phyloP scores from a whole-genome alignment of 2,797 vertebrate species.

The Clarias fuscus region DNA sequence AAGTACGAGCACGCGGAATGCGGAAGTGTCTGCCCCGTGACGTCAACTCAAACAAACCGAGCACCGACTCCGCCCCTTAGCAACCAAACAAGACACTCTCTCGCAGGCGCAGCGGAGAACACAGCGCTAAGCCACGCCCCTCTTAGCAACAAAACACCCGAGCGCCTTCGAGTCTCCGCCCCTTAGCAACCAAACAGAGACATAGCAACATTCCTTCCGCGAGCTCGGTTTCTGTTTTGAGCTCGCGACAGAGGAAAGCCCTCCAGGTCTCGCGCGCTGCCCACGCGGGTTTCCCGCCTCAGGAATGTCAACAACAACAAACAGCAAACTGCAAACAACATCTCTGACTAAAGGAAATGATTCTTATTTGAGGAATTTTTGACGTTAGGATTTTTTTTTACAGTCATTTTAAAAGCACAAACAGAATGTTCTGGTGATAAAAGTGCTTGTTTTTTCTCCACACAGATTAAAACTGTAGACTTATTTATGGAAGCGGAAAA shows the following conservation, averaged over 20 bases:
- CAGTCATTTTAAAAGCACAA: neutral
- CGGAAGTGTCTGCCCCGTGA: constrained; percentile 81
- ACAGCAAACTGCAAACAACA: neutral
- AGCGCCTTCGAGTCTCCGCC: neutral
- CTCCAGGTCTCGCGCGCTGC: neutral
- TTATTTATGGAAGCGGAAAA: neutral
- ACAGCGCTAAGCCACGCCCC: neutral
- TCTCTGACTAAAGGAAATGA: neutral
- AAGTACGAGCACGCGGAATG: constrained; percentile 85
- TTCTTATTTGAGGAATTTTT: neutral
- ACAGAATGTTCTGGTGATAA: neutral
- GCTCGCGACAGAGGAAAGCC: neutral
- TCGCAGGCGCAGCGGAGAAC: neutral
- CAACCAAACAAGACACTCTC: constrained; percentile 26
- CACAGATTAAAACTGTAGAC: neutral
- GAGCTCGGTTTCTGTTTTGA: constrained; percentile 18
- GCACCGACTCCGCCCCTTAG: constrained; percentile 40
- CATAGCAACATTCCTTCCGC: neutral
- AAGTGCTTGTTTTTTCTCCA: neutral
- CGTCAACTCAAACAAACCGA: constrained; percentile 59
- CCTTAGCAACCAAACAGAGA: constrained; percentile 22
- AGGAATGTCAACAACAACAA: neutral
- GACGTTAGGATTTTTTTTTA: neutral
- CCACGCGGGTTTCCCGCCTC: constrained; percentile 30
- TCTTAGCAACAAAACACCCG: constrained; percentile 1